Evolutionary conservation across 1,140 invertebrate genomes (phyloP).

Genomic region (Rhagoletis pomonella): DNA sequence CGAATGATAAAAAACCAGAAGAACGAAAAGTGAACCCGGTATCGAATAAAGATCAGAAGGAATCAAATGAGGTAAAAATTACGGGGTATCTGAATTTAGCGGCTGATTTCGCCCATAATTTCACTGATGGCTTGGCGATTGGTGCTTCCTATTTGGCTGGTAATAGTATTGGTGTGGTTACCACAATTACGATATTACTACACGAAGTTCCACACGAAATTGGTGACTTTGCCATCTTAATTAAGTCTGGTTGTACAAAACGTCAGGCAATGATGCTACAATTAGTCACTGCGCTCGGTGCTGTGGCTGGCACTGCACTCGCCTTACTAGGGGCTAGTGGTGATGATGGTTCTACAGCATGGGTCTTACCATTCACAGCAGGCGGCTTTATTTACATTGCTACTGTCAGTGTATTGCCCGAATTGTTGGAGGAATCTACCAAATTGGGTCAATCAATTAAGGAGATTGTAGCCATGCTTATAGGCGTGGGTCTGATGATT

Average conservation of each 20-base stretch:
- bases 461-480: conserved; percentile 85
- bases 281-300: conserved; percentile 94
- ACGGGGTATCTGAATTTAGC: conserved; percentile 95
- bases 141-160: conserved; percentile 95
- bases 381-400: conserved; percentile 98
- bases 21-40: conserved; percentile 67
- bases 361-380: conserved; percentile 97
- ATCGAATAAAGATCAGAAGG: conserved; percentile 69
- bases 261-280: conserved; percentile 95
- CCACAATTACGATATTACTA: conserved; percentile 92
- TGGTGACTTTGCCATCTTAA: conserved; percentile 96
- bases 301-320: conserved; percentile 90
- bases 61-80: conserved; percentile 79
- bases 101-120: conserved; percentile 98
- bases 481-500: conserved; percentile 89
- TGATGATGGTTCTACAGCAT: conserved; percentile 84
- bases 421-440: conserved; percentile 88
- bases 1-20: conserved; percentile 72
- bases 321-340: conserved; percentile 80
- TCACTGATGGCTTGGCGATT: conserved; percentile 96
- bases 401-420: conserved; percentile 93
- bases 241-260: conserved; percentile 92
- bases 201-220: conserved; percentile 99
- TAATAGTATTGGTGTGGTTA: conserved; percentile 89
- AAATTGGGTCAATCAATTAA: conserved; percentile 84